phyloP scores from a whole-genome alignment of 2,797 vertebrate species.

The Neopelma chrysocephalum region DNA sequence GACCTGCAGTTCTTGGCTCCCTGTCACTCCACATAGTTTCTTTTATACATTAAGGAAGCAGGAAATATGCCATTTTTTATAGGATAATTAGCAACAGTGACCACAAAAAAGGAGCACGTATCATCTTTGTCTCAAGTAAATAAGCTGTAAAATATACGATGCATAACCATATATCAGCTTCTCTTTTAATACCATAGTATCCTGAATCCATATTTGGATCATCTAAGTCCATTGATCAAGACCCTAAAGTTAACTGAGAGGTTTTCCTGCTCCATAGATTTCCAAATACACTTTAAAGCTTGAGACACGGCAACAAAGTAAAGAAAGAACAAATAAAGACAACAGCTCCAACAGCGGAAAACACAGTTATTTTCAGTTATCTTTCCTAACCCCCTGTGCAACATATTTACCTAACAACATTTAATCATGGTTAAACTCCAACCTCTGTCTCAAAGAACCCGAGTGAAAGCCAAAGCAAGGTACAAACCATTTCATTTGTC shows the following conservation, averaged over 20 bases:
- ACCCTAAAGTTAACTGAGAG: not conserved
- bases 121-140: not conserved
- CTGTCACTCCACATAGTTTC: not conserved
- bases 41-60: not conserved
- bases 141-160: not conserved
- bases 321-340: not conserved
- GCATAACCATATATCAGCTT: not conserved
- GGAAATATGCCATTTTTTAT: not conserved
- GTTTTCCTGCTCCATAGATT: not conserved
- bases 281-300: not conserved
- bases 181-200: not conserved
- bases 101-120: not conserved
- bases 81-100: not conserved
- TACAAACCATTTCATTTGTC: not conserved
- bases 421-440: not conserved
- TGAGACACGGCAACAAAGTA: not conserved
- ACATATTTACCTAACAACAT: accelerated
- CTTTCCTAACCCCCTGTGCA: not conserved
- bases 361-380: not conserved
- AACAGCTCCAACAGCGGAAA: not conserved
- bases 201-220: not conserved
- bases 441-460: not conserved
- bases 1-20: not conserved
- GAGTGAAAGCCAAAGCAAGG: not conserved
- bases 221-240: not conserved